Evolutionary conservation across 1,140 invertebrate species (phyloP).

Genomic region (Trichonephila clavipes): DNA sequence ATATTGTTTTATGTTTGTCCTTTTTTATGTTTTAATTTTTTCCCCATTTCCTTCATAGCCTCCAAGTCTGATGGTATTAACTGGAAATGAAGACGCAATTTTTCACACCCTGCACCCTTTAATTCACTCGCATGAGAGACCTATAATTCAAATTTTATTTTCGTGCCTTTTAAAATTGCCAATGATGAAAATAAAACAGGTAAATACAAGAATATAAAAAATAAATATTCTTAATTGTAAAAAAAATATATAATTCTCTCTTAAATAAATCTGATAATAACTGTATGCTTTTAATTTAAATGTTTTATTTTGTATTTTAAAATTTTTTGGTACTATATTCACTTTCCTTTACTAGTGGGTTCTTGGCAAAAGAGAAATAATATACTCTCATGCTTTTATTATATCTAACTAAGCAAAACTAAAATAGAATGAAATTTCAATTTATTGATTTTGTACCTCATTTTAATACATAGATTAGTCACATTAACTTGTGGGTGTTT

Average conservation of each 20-base stretch:
- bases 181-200: constrained; percentile 33
- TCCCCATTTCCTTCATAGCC: neutral
- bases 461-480: too few relatives aligned
- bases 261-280: neutral
- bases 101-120: constrained; percentile 3
- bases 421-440: too few relatives aligned
- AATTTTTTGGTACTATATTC: too few relatives aligned
- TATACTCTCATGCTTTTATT: too few relatives aligned
- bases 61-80: constrained; percentile 51
- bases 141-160: neutral
- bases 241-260: neutral
- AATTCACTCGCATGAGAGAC: constrained; percentile 28
- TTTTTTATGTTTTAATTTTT: neutral
- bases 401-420: too few relatives aligned
- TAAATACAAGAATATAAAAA: neutral
- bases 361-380: too few relatives aligned
- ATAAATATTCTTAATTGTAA: neutral
- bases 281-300: neutral
- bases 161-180: constrained; percentile 51
- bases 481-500: too few relatives aligned
- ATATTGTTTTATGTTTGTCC: neutral
- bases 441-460: too few relatives aligned
- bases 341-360: too few relatives aligned
- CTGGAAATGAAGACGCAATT: constrained; percentile 59
- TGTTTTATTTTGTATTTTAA: neutral